A percentile compares a stretch with the other conserved stretches of the same genome.
These are phyloP conservation scores for Eupithecia abbreviata DNA, from an alignment of 2,888 invertebrate species.

Conservation along the genomic window DNA sequence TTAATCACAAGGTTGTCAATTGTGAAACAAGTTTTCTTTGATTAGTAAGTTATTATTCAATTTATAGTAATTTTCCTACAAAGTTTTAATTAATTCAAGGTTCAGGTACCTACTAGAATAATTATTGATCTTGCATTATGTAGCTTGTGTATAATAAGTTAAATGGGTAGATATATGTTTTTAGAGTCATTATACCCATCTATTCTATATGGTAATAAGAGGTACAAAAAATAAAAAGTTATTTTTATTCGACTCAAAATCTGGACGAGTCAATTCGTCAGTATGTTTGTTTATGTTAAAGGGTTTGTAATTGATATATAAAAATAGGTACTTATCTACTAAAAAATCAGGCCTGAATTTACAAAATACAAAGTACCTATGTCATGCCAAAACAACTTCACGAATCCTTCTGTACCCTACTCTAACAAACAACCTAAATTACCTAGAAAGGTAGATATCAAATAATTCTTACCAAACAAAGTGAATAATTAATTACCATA, in stretches of 20 bases:
- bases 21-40: slow-evolving; percentile 15
- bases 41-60: neutral
- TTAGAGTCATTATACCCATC: no score
- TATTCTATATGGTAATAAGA: no score
- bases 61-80: neutral
- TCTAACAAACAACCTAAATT: neutral
- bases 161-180: no score
- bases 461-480: neutral
- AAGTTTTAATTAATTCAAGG: neutral
- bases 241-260: no score
- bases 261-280: no score
- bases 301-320: neutral
- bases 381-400: neutral
- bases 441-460: neutral
- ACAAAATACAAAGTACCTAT: neutral
- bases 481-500: neutral
- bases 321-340: neutral
- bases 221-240: no score
- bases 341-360: neutral
- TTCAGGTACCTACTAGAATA: neutral
- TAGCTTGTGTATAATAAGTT: no score
- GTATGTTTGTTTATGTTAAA: no score
- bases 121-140: no score
- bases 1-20: slow-evolving; percentile 34
- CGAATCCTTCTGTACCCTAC: neutral